Evolutionary conservation across 2,797 vertebrate genomes (phyloP).

Genomic region (Anabacerthia variegaticeps): DNA sequence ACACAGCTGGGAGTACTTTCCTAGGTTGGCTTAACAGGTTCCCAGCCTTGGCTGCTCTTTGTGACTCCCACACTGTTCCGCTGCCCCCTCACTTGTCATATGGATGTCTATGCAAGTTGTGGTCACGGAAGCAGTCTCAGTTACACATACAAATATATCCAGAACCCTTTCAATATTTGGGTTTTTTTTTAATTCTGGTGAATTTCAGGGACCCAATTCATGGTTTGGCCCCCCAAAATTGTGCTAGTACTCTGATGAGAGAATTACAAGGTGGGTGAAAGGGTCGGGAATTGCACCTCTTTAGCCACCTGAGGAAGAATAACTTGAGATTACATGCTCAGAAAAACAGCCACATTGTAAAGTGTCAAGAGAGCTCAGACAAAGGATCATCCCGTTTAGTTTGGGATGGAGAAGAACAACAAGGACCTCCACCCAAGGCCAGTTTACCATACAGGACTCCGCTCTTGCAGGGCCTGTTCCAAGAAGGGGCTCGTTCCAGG

Average conservation of each 20-base stretch:
- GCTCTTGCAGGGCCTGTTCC: not conserved
- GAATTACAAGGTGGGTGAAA: not conserved
- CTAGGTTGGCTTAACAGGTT: not conserved
- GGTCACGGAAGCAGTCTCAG: not conserved
- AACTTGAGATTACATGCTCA: not conserved
- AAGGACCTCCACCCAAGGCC: not conserved
- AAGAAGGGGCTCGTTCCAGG: not conserved
- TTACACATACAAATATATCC: not conserved
- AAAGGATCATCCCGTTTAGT: not conserved
- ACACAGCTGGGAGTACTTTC: not conserved
- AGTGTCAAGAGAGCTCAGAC: not conserved
- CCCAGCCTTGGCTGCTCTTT: not conserved
- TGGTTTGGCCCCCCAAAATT: not conserved
- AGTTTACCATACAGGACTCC: not conserved
- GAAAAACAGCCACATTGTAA: not conserved
- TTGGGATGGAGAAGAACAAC: not conserved
- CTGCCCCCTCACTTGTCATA: not conserved
- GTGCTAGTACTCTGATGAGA: not conserved
- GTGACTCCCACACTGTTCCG: fast-evolving
- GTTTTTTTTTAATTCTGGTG: not conserved
- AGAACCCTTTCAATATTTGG: not conserved
- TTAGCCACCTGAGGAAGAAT: not conserved
- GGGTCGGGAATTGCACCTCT: not conserved
- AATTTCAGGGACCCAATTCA: not conserved
- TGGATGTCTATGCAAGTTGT: not conserved